Conservation (phyloP, 2,113 vertebrate genomes). For the Sphaerodactylus townsendi region DNA sequence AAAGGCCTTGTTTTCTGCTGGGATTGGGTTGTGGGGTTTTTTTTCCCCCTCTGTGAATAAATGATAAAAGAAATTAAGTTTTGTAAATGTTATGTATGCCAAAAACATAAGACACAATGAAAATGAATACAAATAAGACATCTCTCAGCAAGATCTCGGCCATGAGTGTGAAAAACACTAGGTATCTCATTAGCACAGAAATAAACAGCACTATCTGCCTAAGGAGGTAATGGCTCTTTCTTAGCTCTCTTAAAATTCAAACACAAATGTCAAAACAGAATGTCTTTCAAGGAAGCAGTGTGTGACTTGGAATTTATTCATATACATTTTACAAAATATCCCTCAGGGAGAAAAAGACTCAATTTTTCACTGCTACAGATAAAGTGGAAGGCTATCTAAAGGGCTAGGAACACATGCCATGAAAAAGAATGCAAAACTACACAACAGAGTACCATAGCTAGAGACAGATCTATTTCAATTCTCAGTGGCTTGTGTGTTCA, state of each 20-base stretch:
- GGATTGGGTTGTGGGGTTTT: not conserved
- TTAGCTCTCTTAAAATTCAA: constrained; percentile 59
- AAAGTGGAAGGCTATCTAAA: constrained; percentile 30
- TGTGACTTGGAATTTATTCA: constrained; percentile 62
- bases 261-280: constrained; percentile 59
- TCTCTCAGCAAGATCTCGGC: constrained; percentile 43
- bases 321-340: constrained; percentile 56
- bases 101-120: constrained; percentile 30
- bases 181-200: constrained; percentile 59
- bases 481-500: constrained; percentile 15
- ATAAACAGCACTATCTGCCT: constrained; percentile 45
- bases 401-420: not conserved
- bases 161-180: constrained; percentile 42
- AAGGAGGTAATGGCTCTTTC: constrained; percentile 47
- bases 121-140: constrained; percentile 64
- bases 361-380: constrained; percentile 44
- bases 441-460: not conserved
- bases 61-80: constrained; percentile 65
- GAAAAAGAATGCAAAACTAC: constrained; percentile 18
- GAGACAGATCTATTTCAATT: constrained; percentile 21
- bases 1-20: constrained; percentile 32
- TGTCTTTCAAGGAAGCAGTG: constrained; percentile 53
- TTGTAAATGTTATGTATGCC: constrained; percentile 58
- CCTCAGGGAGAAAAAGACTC: constrained; percentile 33
- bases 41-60: constrained; percentile 35